Conservation (phyloP, 2,888 invertebrate genomes). For the Adelognathus sp. region DNA sequence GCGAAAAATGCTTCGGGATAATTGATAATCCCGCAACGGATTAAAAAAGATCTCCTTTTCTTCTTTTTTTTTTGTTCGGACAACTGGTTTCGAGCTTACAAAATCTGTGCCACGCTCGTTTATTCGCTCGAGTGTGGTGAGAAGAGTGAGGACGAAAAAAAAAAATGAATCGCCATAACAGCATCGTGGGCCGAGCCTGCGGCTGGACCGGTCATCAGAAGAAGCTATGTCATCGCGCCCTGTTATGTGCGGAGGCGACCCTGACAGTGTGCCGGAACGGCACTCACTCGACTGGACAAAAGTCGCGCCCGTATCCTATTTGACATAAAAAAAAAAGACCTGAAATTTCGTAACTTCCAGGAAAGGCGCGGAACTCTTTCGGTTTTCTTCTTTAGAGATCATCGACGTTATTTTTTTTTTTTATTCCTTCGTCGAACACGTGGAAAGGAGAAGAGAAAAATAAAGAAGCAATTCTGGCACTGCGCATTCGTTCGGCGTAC, state of each 20-base stretch:
- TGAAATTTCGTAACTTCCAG: conserved; percentile 52
- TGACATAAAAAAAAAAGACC: conserved; percentile 55
- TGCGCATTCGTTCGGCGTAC: conserved; percentile 22
- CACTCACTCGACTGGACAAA: conserved; percentile 12
- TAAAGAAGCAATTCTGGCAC: neutral
- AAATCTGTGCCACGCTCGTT: conserved; percentile 13
- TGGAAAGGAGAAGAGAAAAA: neutral
- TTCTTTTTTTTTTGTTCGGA: neutral
- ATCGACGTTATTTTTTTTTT: neutral
- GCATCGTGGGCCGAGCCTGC: conserved; percentile 11
- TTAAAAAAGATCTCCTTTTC: neutral
- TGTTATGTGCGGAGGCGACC: neutral
- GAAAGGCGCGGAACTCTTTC: neutral
- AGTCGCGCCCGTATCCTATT: conserved; percentile 43
- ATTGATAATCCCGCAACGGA: too few species aligned
- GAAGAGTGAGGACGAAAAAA: neutral
- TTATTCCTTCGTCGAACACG: neutral
- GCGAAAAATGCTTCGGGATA: neutral
- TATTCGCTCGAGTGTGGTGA: neutral
- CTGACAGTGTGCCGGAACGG: conserved; percentile 25
- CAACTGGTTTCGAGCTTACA: neutral
- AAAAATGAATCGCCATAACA: neutral
- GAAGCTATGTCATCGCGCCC: conserved; percentile 33
- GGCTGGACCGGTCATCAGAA: conserved; percentile 18
- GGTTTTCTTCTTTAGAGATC: neutral